These are phyloP conservation scores for Andrena haemorrhoa DNA, from an alignment of 2,888 invertebrate genomes.

Conservation along the genomic window DNA sequence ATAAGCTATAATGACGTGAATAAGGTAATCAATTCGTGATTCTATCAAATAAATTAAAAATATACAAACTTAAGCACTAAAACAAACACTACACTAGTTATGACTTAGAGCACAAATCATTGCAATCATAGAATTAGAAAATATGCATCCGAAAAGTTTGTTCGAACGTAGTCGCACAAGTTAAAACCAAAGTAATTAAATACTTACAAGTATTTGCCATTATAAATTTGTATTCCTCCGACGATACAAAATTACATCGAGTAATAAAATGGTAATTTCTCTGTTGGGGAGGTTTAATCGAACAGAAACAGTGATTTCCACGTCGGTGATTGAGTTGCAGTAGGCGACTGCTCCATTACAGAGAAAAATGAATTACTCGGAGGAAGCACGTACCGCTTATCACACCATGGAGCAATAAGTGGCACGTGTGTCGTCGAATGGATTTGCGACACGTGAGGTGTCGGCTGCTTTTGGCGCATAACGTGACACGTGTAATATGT, in stretches of 20 bases:
- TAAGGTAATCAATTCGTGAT: background rate
- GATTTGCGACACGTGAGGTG: constrained; percentile 75
- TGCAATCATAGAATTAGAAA: background rate
- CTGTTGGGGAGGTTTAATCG: background rate
- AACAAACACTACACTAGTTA: background rate
- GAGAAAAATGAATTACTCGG: constrained; percentile 53
- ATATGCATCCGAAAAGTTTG: no score
- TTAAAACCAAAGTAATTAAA: background rate
- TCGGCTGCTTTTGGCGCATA: constrained; percentile 76
- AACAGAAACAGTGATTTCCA: background rate
- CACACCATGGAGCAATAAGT: constrained; percentile 71
- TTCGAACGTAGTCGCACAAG: no score
- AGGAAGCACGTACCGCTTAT: constrained; percentile 54
- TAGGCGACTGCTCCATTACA: background rate
- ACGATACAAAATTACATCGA: no score
- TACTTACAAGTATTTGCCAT: background rate
- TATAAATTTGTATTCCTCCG: no score
- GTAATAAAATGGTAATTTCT: no score
- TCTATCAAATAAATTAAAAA: background rate
- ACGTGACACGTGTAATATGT: constrained; percentile 74
- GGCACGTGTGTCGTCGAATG: constrained; percentile 78
- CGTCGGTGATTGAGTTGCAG: background rate
- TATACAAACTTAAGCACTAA: background rate
- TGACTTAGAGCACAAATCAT: background rate
- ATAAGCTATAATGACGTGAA: background rate